phyloP scores from a whole-genome alignment of 2,113 vertebrate species.

The Arizona elegans region DNA sequence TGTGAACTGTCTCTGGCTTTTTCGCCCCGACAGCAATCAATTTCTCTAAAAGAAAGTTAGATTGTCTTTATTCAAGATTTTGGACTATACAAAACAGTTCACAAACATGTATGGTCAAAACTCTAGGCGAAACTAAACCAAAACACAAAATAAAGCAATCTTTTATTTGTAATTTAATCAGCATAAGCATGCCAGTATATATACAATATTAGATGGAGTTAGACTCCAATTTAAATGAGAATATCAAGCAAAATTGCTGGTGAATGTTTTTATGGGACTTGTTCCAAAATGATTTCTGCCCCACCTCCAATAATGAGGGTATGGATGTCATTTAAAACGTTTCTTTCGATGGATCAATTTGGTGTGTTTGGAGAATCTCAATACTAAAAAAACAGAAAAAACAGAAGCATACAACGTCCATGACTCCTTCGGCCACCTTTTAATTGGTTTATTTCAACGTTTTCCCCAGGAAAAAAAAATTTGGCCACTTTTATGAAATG shows the following conservation, averaged over 20 bases:
- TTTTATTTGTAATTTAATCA: neutral
- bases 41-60: neutral
- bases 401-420: neutral
- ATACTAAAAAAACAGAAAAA: neutral
- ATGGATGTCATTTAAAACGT: neutral
- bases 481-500: neutral
- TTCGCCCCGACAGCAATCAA: neutral
- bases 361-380: neutral
- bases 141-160: neutral
- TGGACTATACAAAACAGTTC: neutral
- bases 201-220: neutral
- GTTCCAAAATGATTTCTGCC: neutral
- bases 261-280: neutral
- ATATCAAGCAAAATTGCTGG: neutral
- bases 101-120: neutral
- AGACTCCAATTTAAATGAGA: neutral
- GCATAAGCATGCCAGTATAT: no score
- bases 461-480: neutral
- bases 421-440: neutral
- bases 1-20: neutral
- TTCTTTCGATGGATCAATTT: neutral
- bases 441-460: neutral
- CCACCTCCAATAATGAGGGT: neutral
- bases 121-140: neutral
- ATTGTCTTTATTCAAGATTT: conserved; percentile 2